Evolutionary conservation across 2,797 vertebrate species (phyloP), one percentile per base, ranked within the genome.

Genomic region (Brachyrhaphis roseni): DNA sequence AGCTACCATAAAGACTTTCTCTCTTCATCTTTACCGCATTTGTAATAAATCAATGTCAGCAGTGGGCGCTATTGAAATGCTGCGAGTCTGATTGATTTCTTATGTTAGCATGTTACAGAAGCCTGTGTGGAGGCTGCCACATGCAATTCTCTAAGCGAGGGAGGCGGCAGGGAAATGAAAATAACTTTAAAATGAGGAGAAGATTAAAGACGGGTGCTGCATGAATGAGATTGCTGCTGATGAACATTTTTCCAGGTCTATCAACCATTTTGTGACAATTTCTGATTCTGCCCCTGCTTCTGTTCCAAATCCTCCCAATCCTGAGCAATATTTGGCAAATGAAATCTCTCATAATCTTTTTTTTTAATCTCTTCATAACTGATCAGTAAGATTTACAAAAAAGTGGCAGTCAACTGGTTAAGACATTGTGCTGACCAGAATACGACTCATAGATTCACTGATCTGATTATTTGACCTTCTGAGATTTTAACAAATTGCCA

Each of bases 51-150:
- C 91, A 91, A 93, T 94, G 86, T 51, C 87, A 88, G 90, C 84
- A 87, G 88, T 90, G 86, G 86, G 88, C 11, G 81, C 88, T 83
- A 87, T 78, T 89, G 90, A 88, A 91, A 90, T 90, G 82, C 90
- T 87, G 90, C 66, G 86, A 90, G 83, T 72, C 88, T 87, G 91
- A 95, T 93, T 93, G 92, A 95, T 95, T 94, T 93, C 90, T 93
- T 86, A 84, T 89, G 92, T 93, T 93, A 84, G 87, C 91, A 92
- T 90, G 88, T 91, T 89, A 87, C 70, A 73, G 91, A 68, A 57
- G 87, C 85, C 80, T 71, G 76, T 43, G 81, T 90, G 81, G 83
- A 87, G 77, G 31, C 79, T 77, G 85, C 76, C 81, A 84, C 77
- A 87, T 87, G 85, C 75, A 78, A 85, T 77, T 85, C 87, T 75